These are phyloP conservation scores for Diadema setosum DNA, from an alignment of 35 echinoderm and acorn worm genomes.

Conservation along the genomic window DNA sequence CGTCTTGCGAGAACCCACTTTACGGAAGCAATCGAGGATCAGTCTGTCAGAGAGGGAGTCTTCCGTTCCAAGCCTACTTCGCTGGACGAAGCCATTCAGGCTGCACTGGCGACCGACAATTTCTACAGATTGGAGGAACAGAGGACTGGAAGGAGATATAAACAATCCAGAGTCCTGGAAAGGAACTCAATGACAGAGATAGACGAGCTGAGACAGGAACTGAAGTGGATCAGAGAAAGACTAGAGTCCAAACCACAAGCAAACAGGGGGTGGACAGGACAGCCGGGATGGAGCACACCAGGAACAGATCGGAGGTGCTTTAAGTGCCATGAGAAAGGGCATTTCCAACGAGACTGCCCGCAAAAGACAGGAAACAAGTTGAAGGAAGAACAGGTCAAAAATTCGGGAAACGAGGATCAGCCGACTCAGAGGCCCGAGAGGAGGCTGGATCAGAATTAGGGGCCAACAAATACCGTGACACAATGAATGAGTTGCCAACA, in stretches of 20 bases:
- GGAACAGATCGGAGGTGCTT: not conserved
- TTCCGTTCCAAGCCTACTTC: not conserved
- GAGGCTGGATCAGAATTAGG: not conserved
- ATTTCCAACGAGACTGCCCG: not conserved
- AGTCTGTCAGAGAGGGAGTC: not conserved
- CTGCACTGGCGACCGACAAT: not conserved
- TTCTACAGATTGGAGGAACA: not conserved
- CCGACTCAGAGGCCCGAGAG: not conserved
- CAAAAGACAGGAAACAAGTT: no score
- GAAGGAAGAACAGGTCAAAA: not conserved
- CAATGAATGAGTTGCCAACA: no score
- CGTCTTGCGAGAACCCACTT: constrained; percentile 8
- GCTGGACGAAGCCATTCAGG: constrained; percentile 19
- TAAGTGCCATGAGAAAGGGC: not conserved
- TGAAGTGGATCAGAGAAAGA: not conserved
- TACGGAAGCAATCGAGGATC: constrained; percentile 2
- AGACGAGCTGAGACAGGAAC: not conserved
- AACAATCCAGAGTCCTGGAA: not conserved
- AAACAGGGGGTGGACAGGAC: not conserved
- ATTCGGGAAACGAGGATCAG: not conserved
- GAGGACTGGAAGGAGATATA: not conserved
- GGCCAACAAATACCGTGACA: not conserved
- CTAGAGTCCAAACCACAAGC: not conserved
- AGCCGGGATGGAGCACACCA: not conserved
- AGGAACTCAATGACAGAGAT: not conserved